Conservation (phyloP, 1,140 invertebrate species). For the Aphelenchoides avenae region DNA sequence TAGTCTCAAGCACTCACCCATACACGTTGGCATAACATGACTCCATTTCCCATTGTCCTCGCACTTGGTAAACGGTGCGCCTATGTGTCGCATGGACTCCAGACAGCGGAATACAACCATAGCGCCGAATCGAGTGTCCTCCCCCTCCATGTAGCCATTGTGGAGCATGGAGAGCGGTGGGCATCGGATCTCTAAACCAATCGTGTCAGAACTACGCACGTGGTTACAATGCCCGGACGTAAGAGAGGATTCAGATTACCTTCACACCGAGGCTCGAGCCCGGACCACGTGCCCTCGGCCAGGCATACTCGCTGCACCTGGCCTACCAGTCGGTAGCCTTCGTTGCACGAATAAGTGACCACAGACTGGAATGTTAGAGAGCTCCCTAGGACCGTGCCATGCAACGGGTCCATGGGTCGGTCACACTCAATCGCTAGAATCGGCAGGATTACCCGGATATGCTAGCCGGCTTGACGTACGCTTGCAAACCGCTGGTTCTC, state of each 20-base stretch:
- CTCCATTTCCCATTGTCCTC: conserved; percentile 87
- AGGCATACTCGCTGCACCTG: conserved; percentile 80
- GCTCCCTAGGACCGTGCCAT: conserved; percentile 74
- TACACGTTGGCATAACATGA: conserved; percentile 79
- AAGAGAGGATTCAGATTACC: conserved; percentile 63
- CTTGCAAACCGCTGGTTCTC: conserved; percentile 58
- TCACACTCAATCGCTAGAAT: conserved; percentile 54
- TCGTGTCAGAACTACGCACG: conserved; percentile 6
- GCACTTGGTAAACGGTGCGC: conserved; percentile 73
- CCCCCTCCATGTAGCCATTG: conserved; percentile 91
- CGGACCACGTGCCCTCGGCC: conserved; percentile 86
- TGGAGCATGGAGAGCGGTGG: conserved; percentile 79
- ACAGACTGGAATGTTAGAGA: conserved; percentile 73
- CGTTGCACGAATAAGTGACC: conserved; percentile 84
- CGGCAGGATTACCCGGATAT: not conserved
- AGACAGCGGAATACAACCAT: conserved; percentile 88
- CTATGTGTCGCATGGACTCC: conserved; percentile 80
- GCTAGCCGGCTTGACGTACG: conserved; percentile 42
- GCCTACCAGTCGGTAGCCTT: conserved; percentile 85
- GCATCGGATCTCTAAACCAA: conserved; percentile 80
- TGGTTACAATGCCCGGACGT: not conserved
- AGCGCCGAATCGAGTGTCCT: conserved; percentile 79
- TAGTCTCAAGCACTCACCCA: conserved; percentile 64
- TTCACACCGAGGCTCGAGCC: conserved; percentile 77
- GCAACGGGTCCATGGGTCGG: conserved; percentile 52